phyloP scores from a whole-genome alignment of 2,888 invertebrate species.

The Alloscopus bannaensis region DNA sequence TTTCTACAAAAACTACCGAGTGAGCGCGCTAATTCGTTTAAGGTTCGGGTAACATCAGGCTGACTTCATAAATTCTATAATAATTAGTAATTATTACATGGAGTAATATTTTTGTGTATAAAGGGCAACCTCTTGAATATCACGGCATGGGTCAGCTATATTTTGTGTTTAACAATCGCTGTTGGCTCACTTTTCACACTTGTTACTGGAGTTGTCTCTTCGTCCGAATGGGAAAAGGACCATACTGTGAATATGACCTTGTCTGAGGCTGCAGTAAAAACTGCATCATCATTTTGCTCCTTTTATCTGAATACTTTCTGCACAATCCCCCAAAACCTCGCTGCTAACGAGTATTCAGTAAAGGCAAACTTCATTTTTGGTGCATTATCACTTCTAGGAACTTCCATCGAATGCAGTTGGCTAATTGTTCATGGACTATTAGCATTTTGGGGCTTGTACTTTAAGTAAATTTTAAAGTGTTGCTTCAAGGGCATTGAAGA shows the following conservation, averaged over 20 bases:
- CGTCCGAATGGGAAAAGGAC: conserved; percentile 6
- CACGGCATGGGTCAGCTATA: no score
- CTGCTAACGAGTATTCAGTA: not conserved
- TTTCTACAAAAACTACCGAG: not conserved
- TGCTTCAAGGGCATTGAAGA: no score
- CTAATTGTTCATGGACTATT: conserved; percentile 8
- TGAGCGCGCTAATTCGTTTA: no score
- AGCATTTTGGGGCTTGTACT: conserved; percentile 21
- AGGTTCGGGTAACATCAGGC: not conserved
- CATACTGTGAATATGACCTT: not conserved
- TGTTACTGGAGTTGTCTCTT: not conserved
- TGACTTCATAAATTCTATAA: not conserved
- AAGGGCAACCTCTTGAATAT: no score
- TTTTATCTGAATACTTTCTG: conserved; percentile 16
- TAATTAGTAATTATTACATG: not conserved
- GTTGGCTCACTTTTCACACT: not conserved
- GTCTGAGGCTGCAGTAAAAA: not conserved
- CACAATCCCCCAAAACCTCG: not conserved
- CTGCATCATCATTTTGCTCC: conserved; percentile 1
- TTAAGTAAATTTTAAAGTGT: not conserved
- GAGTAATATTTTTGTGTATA: no score
- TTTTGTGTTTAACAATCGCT: not conserved
- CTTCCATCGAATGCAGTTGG: conserved; percentile 12
- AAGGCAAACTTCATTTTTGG: not conserved
- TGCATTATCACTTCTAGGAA: not conserved